A percentile compares a stretch with the other conserved stretches of the same genome.
Evolutionary conservation across 2,113 vertebrate genomes (phyloP).

Genomic region (Nyctereutes procyonoides): DNA sequence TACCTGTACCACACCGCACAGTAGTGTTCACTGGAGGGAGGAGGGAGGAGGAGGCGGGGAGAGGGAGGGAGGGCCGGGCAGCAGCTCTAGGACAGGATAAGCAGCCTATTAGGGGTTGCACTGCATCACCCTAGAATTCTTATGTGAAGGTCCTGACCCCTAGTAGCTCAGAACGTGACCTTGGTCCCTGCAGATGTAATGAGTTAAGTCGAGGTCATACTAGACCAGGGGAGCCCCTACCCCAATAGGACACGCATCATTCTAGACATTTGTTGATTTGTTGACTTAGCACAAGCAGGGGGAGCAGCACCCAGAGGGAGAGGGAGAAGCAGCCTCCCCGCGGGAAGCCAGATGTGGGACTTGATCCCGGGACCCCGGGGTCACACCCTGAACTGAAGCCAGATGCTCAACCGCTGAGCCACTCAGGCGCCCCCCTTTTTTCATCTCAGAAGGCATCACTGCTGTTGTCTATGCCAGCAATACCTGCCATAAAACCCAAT

Average conservation of each 20-base stretch:
- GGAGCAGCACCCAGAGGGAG: no score
- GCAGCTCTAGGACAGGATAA: neutral
- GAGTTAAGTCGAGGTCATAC: neutral
- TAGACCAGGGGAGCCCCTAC: neutral
- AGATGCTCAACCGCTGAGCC: no score
- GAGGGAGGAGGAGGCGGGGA: neutral
- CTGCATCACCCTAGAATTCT: neutral
- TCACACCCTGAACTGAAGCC: no score
- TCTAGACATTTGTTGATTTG: neutral
- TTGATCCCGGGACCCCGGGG: no score
- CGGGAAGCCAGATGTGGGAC: no score
- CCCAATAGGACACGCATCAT: neutral
- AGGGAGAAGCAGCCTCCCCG: no score
- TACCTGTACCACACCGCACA: neutral
- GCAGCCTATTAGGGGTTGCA: neutral
- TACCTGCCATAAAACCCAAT: conserved; percentile 25
- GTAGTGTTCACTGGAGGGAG: neutral
- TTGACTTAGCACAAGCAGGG: no score
- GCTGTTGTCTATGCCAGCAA: neutral
- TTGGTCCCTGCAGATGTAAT: neutral
- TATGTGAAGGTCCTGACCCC: neutral
- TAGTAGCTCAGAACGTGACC: neutral
- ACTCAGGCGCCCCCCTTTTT: neutral
- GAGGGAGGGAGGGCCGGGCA: neutral
- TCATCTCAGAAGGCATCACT: conserved; percentile 12